Evolutionary conservation across 2,113 vertebrate genomes (phyloP), one percentile per base, ranked within the genome.

Genomic region (Dissostichus mawsoni): DNA sequence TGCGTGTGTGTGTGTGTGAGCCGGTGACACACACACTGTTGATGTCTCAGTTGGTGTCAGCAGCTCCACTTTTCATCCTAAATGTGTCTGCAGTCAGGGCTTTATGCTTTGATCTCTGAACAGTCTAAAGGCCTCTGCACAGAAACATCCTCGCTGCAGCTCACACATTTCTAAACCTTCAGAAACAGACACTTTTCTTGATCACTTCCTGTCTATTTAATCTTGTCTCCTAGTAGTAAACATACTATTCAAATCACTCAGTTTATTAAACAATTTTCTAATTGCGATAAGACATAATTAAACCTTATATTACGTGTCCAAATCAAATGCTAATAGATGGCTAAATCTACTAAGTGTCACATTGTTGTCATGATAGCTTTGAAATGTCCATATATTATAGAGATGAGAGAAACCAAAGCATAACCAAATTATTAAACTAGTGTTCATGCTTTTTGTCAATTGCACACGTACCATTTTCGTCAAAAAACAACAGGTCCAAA

Each of bases 31-130:
- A 11, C 57, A 67, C 77, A 41, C 36, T 68, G 81, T 78, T 91
- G 91, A 93, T 90, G 88, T 90, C 87, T 92, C 91, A 85, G 87
- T 91, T 83, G 86, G 85, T 83, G 85, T 88, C 87, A 86, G 89
- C 81, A 50, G 80, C 75, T 81, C 69, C 89, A 89, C 89, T 89
- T 85, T 90, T 91, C 89, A 93, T 84, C 90, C 87, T 79, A 79
- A 89, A 89, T 83, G 89, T 53, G 83, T 85, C 86, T 87, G 80
- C 69, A 53, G 67, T 10, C 62, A 78, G 14, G 61, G 70, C 71
- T 52, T 44, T 50, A 23, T 0, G 47, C 58, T 78, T 29, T 59
- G 62, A 63, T 58, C 77, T 69, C 65, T 58, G 55, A 78, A 67
- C 59, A 20, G 16, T 74, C 72, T 70, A 45, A 80, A 73, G 29